Evolutionary conservation across 2,888 invertebrate species (phyloP).

Genomic region (Elegia similella): DNA sequence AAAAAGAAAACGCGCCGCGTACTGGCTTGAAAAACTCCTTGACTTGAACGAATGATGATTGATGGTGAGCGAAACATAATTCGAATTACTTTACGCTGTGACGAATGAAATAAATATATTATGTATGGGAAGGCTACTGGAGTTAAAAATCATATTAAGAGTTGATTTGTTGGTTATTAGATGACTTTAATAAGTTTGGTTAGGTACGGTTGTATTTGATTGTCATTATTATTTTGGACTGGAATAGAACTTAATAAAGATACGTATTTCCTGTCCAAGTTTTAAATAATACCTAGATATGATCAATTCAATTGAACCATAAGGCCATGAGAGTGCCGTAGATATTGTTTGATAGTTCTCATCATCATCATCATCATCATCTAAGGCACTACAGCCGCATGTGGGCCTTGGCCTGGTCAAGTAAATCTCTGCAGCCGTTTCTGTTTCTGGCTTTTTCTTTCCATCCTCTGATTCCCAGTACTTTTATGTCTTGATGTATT

Average conservation of each 20-base stretch:
- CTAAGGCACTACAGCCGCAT: no score
- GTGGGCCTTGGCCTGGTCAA: no score
- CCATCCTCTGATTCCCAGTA: no score
- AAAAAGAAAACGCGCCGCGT: constrained; percentile 20
- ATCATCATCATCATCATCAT: no score
- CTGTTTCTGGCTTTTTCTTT: no score
- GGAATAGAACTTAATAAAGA: not conserved
- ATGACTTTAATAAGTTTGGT: constrained; percentile 6
- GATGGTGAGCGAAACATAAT: constrained; percentile 23
- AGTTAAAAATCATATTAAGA: constrained; percentile 7
- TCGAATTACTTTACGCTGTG: constrained; percentile 23
- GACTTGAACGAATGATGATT: constrained; percentile 24
- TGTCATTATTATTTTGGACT: not conserved
- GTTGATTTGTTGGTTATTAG: constrained; percentile 16
- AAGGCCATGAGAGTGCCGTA: no score
- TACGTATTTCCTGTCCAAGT: not conserved
- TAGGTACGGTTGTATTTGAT: not conserved
- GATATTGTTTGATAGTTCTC: no score
- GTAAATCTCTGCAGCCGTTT: no score
- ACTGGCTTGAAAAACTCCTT: constrained; percentile 17
- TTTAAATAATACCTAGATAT: no score
- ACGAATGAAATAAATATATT: constrained; percentile 17
- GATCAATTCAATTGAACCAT: no score
- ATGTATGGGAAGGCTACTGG: constrained; percentile 16
- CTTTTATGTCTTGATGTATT: no score